A percentile compares a stretch with the other conserved stretches of the same genome.
Conservation (phyloP, 1,140 invertebrate species). For the Phenacoccus solenopsis region DNA sequence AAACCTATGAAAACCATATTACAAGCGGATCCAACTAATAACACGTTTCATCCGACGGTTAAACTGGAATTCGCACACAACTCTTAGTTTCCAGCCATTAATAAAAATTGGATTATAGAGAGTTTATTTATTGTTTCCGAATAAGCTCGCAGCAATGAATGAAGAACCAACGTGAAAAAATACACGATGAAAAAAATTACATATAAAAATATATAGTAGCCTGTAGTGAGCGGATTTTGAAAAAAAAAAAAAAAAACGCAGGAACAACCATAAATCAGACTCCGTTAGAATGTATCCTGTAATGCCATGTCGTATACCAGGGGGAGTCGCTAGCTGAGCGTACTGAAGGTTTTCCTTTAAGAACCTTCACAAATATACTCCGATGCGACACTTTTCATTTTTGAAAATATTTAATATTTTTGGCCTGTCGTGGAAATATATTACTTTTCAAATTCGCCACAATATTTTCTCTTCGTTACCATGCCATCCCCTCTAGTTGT, state of each 20-base stretch:
- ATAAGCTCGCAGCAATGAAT: not conserved
- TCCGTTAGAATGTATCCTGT: not conserved
- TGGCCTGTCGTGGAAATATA: not conserved
- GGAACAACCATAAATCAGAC: not conserved
- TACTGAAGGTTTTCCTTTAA: not conserved
- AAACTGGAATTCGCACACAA: not conserved
- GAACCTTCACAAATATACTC: not conserved
- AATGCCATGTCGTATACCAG: not conserved
- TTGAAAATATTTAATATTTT: conserved; percentile 3
- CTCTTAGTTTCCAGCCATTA: not conserved
- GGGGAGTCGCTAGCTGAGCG: not conserved
- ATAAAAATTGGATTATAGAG: not conserved
- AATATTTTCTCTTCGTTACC: not conserved
- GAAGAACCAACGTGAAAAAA: not conserved
- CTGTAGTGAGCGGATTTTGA: not conserved
- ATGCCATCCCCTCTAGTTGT: no score
- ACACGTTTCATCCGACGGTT: not conserved
- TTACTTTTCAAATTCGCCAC: not conserved
- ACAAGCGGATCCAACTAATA: not conserved
- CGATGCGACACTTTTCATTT: not conserved
- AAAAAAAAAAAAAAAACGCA: not conserved
- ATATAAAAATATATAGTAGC: not conserved
- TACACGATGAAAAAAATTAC: not conserved
- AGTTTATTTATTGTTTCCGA: conserved; percentile 3
- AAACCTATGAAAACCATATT: not conserved